These are phyloP conservation scores for Oreonectes daqikongensis DNA, from an alignment of 2,797 vertebrate species.

Conservation along the genomic window DNA sequence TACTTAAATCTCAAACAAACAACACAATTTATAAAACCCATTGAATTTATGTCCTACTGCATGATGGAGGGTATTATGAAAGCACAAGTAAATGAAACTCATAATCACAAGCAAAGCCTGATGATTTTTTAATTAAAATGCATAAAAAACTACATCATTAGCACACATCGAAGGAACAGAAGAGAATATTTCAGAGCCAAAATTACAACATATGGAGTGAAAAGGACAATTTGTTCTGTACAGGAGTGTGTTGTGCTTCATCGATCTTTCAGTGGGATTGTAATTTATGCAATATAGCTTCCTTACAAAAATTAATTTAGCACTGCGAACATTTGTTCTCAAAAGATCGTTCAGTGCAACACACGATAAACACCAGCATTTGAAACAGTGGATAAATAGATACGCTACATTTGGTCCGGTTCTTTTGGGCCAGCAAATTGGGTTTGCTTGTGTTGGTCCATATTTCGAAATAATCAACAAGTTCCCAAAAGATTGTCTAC, in stretches of 20 bases:
- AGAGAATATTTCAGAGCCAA: conserved; percentile 71
- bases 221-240: conserved; percentile 63
- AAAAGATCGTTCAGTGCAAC: neutral
- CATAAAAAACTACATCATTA: conserved; percentile 80
- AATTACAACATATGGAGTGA: conserved; percentile 64
- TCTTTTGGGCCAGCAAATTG: conserved; percentile 16
- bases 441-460: neutral
- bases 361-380: conserved; percentile 2
- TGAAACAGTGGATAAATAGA: conserved; percentile 35
- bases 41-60: no score
- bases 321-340: conserved; percentile 21
- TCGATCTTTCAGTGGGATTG: conserved; percentile 67
- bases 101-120: conserved; percentile 45
- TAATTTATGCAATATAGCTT: conserved; percentile 65
- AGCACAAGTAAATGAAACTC: conserved; percentile 18
- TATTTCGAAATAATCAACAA: conserved; percentile 8
- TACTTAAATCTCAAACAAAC: conserved; percentile 17
- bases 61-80: neutral
- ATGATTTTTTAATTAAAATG: conserved; percentile 81
- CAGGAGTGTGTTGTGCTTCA: conserved; percentile 71
- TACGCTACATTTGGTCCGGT: conserved; percentile 22
- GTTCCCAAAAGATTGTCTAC: neutral
- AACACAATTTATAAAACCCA: neutral
- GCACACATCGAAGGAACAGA: conserved; percentile 75
- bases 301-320: conserved; percentile 29